phyloP scores from a whole-genome alignment of 2,113 vertebrate species.

The Siphamia tubifer region DNA sequence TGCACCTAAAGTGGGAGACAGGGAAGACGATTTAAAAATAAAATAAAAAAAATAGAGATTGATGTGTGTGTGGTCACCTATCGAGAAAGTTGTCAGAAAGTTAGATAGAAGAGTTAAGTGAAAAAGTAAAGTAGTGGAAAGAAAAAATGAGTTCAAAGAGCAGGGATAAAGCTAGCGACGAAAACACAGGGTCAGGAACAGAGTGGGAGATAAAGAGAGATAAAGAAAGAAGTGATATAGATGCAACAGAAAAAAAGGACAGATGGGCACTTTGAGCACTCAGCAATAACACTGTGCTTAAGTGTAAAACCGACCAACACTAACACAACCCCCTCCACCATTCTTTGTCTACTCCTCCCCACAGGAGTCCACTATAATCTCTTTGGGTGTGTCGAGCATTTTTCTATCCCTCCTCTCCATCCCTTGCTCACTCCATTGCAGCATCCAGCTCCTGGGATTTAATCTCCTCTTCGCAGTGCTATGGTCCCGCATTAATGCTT shows the following conservation, averaged over 20 bases:
- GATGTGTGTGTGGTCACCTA: neutral
- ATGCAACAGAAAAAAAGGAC: constrained; percentile 63
- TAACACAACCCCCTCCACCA: constrained; percentile 1
- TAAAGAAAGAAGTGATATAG: constrained; percentile 52
- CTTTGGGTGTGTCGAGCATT: constrained; percentile 59
- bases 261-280: constrained; percentile 70
- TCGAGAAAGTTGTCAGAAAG: too few species aligned
- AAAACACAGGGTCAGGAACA: constrained; percentile 41
- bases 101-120: constrained; percentile 18
- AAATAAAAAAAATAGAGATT: neutral
- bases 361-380: constrained; percentile 63
- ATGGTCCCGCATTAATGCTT: constrained; percentile 66
- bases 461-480: constrained; percentile 48
- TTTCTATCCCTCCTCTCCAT: constrained; percentile 52
- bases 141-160: constrained; percentile 38
- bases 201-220: constrained; percentile 56
- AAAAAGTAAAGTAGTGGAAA: constrained; percentile 43
- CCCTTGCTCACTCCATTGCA: constrained; percentile 42
- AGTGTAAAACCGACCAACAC: constrained; percentile 59
- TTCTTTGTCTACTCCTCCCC: constrained; percentile 59
- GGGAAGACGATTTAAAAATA: neutral
- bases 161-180: constrained; percentile 44
- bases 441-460: constrained; percentile 66
- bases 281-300: constrained; percentile 65
- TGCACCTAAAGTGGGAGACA: constrained; percentile 82